A percentile compares a stretch with the other conserved stretches of the same genome.
Conservation (phyloP, 2,797 vertebrate genomes). For the Erethizon dorsatum region DNA sequence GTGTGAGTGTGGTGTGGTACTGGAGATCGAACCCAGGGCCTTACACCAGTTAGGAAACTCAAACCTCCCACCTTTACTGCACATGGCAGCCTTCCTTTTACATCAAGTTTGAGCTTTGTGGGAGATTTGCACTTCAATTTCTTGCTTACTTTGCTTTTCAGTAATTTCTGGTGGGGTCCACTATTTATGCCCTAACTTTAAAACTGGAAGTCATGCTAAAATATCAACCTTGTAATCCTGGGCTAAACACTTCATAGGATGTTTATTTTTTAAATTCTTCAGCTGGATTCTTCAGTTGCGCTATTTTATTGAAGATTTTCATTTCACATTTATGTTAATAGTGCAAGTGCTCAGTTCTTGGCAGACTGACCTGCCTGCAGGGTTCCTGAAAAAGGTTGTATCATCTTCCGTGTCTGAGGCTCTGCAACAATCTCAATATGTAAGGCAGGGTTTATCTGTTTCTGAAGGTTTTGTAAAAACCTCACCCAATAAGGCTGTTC, state of each 20-base stretch:
- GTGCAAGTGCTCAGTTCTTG: background rate
- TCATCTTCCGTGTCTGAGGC: background rate
- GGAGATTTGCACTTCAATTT: background rate
- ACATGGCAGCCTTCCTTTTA: rapidly evolving
- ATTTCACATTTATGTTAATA: background rate
- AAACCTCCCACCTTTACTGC: background rate
- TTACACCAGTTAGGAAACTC: background rate
- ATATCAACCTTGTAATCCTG: background rate
- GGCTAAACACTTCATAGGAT: background rate
- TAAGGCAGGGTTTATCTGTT: background rate
- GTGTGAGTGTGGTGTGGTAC: background rate
- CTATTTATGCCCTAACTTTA: background rate
- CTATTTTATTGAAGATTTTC: background rate
- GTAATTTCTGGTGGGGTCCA: background rate
- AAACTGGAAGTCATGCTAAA: constrained; percentile 29
- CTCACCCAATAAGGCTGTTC: background rate
- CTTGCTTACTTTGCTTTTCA: background rate
- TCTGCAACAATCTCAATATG: background rate
- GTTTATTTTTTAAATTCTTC: background rate
- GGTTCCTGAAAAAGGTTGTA: background rate
- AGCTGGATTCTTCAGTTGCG: background rate
- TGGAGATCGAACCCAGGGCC: background rate
- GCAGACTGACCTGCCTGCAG: background rate
- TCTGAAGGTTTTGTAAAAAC: background rate
- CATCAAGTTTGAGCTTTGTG: background rate